Base-by-base conservation (phyloP, 2,888 invertebrate species). In the Ditylenchus weischeri region DNA sequence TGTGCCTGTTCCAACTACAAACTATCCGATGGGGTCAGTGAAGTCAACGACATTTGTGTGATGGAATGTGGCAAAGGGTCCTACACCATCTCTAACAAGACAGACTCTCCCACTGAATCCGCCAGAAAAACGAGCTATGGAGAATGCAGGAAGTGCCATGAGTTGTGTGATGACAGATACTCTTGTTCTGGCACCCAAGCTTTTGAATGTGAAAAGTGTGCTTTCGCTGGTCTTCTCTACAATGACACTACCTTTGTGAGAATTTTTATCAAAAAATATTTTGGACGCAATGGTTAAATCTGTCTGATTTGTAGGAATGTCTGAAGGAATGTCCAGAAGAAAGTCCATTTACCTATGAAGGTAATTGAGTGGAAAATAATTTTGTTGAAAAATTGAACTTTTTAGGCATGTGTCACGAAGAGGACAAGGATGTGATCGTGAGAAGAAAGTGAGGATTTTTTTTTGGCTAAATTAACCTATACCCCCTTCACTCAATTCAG, bases 91-190 rank as follows among this genome's bases (percentile, higher is more conserved):
- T 23, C 43, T 11, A 60, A 57, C 43, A 36, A 58, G 10, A 58
- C 51, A 13, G 48, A 57, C 11, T 38, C 51, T 3, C 19, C 43
- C 19, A 50, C 15, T 65, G 50, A 43, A 49, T n/a, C 13, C 23
- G 47, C 35, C 15, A 43, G 43, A 43, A 43, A 43, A 3, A 49
- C 7, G 43, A 36, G 61, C 43, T 18, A 38, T 36, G 68, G 69
- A 21, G 61, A 67, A 19, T 74, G 74, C 58, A 60, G 38, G 29
- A 60, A 61, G 47, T 72, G 69, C 65, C 74, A 71, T 66, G 62
- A 48, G 18, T 57, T 70, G 43, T 79, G 79, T 66, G 79, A 79
- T 65, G 69, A 69, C 62, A 72, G 75, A 38, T 68, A 68, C 50
- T 65, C 66, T 15, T 79, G 79, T 58, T 36, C 35, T 10, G 77